phyloP scores from a whole-genome alignment of 2,797 vertebrate genomes.

The Galagoides demidoff region DNA sequence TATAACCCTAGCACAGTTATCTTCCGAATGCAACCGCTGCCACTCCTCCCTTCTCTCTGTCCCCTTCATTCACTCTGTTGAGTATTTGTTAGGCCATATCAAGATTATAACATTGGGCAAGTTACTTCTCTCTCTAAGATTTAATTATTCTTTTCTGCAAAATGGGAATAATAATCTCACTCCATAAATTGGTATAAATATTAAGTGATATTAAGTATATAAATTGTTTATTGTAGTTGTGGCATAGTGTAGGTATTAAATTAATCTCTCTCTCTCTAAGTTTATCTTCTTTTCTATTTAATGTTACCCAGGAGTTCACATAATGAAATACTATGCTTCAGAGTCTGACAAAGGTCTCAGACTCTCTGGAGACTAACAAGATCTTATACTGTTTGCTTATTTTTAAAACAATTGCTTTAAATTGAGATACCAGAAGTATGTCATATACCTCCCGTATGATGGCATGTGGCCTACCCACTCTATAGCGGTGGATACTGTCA shows the following conservation, averaged over 20 bases:
- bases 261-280: neutral
- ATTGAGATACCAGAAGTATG: neutral
- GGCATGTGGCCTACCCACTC: neutral
- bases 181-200: neutral
- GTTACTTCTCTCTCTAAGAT: neutral
- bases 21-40: neutral
- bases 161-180: neutral
- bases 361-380: neutral
- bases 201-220: neutral
- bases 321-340: neutral
- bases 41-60: neutral
- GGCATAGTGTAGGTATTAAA: neutral
- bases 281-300: neutral
- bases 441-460: rapidly evolving
- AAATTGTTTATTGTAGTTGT: neutral
- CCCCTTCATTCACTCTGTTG: neutral
- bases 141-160: neutral
- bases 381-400: neutral
- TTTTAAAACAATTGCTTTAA: slow-evolving; percentile 8
- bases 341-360: neutral
- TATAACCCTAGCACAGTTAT: neutral
- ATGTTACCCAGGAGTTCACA: neutral
- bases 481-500: neutral
- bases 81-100: neutral
- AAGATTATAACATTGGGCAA: neutral